A percentile compares a stretch with the other conserved stretches of the same genome.
Evolutionary conservation across 1,140 invertebrate genomes (phyloP).

Genomic region (Ceratina australensis): DNA sequence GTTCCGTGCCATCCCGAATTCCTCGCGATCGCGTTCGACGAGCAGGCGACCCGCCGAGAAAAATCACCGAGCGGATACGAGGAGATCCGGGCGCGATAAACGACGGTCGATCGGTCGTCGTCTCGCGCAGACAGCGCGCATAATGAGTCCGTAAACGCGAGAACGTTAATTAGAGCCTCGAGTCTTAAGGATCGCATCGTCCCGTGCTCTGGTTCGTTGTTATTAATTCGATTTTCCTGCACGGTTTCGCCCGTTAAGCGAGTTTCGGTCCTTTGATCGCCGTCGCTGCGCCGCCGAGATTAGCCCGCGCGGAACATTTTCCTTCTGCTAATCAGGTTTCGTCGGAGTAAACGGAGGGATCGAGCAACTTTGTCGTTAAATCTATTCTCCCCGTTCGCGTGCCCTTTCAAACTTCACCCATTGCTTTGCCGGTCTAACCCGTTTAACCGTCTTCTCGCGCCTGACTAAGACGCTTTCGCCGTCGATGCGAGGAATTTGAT

Average conservation of each 20-base stretch:
- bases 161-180: conserved; percentile 52
- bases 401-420: neutral
- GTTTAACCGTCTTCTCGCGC: conserved; percentile 1
- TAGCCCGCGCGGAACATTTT: conserved; percentile 30
- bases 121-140: conserved; percentile 37
- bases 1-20: conserved; percentile 10
- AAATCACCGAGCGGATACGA: too few relatives aligned
- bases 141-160: conserved; percentile 17
- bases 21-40: neutral
- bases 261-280: conserved; percentile 56
- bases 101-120: too few relatives aligned
- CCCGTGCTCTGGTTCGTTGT: conserved; percentile 23
- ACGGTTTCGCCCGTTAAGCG: conserved; percentile 25
- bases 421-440: neutral
- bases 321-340: conserved; percentile 58
- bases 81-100: too few relatives aligned
- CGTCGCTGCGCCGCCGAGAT: conserved; percentile 21
- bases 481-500: neutral
- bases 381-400: conserved; percentile 41
- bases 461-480: neutral
- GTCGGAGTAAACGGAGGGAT: conserved; percentile 53
- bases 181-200: conserved; percentile 29
- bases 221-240: conserved; percentile 58
- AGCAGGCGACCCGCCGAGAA: too few relatives aligned
- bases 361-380: conserved; percentile 49